Evolutionary conservation across 2,113 vertebrate genomes (phyloP).

Genomic region (Crypturellus undulatus): DNA sequence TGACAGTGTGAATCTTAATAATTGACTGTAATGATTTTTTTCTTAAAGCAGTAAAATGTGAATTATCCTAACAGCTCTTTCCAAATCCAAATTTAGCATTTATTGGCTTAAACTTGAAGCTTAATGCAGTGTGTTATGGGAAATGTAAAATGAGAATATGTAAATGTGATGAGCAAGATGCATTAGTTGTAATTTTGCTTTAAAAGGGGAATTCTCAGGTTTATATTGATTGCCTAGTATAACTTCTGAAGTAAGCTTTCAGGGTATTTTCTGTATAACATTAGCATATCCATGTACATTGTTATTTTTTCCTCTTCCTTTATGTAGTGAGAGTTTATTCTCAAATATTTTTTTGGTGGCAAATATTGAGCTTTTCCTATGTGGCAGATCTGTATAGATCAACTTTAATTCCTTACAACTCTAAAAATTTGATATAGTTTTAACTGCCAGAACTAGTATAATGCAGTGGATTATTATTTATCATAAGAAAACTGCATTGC

Average conservation of each 20-base stretch:
- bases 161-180: background rate
- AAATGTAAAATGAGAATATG: background rate
- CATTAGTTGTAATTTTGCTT: background rate
- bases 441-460: background rate
- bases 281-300: background rate
- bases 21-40: slow-evolving; percentile 9
- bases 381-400: background rate
- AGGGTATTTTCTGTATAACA: background rate
- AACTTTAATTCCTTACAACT: background rate
- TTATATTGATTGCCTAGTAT: background rate
- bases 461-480: background rate
- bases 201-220: background rate
- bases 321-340: background rate
- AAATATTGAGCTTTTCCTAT: background rate
- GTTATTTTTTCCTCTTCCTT: background rate
- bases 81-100: background rate
- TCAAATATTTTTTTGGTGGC: background rate
- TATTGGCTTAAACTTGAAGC: background rate
- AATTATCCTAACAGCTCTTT: slow-evolving; percentile 10
- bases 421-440: background rate
- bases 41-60: background rate
- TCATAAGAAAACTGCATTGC: background rate
- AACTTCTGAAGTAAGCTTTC: background rate
- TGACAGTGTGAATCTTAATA: slow-evolving; percentile 28
- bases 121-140: background rate